Evolutionary conservation across 2,888 invertebrate species (phyloP).

Genomic region (Polydrusus pterygomalis): DNA sequence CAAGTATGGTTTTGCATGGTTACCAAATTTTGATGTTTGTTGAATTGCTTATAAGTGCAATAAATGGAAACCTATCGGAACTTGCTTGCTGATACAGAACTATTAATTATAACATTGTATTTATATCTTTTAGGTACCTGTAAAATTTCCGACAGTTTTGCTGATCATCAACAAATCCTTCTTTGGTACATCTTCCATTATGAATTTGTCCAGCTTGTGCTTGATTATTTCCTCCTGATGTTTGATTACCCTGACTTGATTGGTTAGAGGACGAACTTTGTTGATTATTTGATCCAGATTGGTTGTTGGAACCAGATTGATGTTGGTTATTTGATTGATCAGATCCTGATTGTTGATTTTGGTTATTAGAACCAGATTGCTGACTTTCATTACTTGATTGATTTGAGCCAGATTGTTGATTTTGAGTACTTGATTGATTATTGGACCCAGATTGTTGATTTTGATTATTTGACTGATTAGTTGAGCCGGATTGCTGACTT

Average conservation of each 20-base stretch:
- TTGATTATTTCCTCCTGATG: constrained; percentile 18
- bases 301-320: constrained; percentile 42
- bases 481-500: constrained; percentile 38
- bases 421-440: constrained; percentile 13
- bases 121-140: constrained; percentile 68
- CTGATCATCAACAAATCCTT: constrained; percentile 84
- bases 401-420: constrained; percentile 11
- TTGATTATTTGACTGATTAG: constrained; percentile 37
- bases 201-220: constrained; percentile 57
- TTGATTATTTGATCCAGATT: constrained; percentile 28
- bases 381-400: constrained; percentile 34
- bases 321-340: constrained; percentile 36
- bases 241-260: constrained; percentile 14
- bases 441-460: constrained; percentile 47
- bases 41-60: no score
- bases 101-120: no score
- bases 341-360: constrained; percentile 51
- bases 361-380: constrained; percentile 26
- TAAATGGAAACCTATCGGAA: no score
- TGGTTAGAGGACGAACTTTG: background rate
- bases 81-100: no score
- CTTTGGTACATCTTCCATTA: constrained; percentile 69
- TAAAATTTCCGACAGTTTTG: constrained; percentile 83
- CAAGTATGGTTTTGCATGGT: no score
- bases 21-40: no score